A percentile compares a stretch with the other conserved stretches of the same genome.
Evolutionary conservation across 2,888 invertebrate genomes (phyloP).

Genomic region (Lochmaea capreae): DNA sequence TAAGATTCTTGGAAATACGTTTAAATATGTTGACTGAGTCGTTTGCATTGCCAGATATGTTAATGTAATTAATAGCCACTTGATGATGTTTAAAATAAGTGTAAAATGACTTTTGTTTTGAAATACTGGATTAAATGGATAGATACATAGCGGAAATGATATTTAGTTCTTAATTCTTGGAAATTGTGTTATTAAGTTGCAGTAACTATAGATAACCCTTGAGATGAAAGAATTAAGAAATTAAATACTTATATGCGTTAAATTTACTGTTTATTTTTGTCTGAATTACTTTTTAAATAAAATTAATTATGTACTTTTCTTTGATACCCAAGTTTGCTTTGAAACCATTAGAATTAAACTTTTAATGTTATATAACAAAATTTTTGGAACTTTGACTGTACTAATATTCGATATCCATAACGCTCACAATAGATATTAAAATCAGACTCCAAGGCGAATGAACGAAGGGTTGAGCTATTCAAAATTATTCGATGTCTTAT

Average conservation of each 20-base stretch:
- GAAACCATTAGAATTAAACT: too few relatives aligned
- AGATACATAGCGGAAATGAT: constrained; percentile 11
- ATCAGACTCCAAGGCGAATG: constrained; percentile 4
- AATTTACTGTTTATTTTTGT: too few relatives aligned
- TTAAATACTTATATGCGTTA: not conserved
- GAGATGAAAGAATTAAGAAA: not conserved
- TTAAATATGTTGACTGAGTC: constrained; percentile 28
- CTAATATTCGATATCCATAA: not conserved
- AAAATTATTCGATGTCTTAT: constrained; percentile 2
- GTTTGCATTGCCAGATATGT: constrained; percentile 22
- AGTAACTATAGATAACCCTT: not conserved
- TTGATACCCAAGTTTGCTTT: too few relatives aligned
- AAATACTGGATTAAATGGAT: constrained; percentile 6
- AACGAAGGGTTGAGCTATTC: not conserved
- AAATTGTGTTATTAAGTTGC: not conserved
- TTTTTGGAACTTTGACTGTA: not conserved
- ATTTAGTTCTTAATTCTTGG: constrained; percentile 2
- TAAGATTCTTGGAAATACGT: constrained; percentile 31
- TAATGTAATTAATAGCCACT: constrained; percentile 28
- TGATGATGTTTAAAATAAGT: constrained; percentile 30
- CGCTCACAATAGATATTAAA: not conserved
- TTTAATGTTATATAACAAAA: too few relatives aligned
- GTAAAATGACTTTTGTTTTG: constrained; percentile 33
- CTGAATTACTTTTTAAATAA: too few relatives aligned
- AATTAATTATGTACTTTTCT: too few relatives aligned